These are phyloP conservation scores for Callyntrura sp. DNA, from an alignment of 2,888 invertebrate genomes.

Conservation along the genomic window DNA sequence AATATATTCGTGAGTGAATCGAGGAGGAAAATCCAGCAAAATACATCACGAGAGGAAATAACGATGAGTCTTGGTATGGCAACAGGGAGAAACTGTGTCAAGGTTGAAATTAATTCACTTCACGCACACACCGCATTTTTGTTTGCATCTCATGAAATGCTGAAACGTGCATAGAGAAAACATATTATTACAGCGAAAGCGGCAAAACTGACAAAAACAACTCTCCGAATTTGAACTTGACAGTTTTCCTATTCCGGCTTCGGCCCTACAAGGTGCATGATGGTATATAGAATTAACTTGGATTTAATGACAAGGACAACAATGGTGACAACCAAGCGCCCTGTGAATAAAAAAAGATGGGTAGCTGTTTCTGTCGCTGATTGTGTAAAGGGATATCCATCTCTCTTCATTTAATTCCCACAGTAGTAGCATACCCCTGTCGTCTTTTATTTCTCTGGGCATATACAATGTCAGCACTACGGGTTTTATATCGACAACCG, in stretches of 20 bases:
- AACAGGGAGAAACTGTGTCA: background rate
- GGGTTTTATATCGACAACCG: background rate
- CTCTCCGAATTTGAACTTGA: constrained; percentile 23
- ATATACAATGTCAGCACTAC: background rate
- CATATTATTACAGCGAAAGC: background rate
- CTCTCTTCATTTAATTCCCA: too few species aligned
- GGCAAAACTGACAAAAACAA: background rate
- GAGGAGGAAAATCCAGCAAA: too few species aligned
- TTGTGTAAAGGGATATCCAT: too few species aligned
- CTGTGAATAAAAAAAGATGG: background rate
- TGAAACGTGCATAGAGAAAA: background rate
- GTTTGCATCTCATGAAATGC: too few species aligned
- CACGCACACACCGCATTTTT: too few species aligned
- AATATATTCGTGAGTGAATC: too few species aligned
- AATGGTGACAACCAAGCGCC: background rate
- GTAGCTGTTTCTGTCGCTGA: too few species aligned
- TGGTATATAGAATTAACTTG: background rate
- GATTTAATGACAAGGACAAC: background rate
- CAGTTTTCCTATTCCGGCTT: background rate
- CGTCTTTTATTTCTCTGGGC: background rate
- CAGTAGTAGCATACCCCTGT: too few species aligned
- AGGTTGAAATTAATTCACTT: background rate
- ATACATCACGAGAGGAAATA: background rate
- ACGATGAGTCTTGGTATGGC: background rate
- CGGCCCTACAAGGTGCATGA: background rate